phyloP scores from a whole-genome alignment of 2,797 vertebrate species.

The Etheostoma perlongum region DNA sequence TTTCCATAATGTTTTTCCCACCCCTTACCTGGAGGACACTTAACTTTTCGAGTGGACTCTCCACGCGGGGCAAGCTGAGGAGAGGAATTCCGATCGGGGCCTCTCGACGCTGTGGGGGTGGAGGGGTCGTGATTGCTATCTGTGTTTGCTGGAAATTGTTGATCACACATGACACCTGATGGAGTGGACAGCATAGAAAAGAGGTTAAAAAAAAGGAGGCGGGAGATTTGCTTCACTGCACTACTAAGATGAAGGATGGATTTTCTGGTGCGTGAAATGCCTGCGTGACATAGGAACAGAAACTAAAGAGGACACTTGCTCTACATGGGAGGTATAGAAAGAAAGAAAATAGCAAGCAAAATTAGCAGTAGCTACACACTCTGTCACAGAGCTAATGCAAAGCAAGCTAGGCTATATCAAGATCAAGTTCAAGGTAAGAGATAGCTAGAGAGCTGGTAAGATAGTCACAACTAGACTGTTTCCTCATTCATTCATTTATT shows the following conservation, averaged over 20 bases:
- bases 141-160: constrained; percentile 90
- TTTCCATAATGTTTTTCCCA: constrained; percentile 38
- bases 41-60: constrained; percentile 95
- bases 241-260: no score
- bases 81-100: constrained; percentile 81
- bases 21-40: constrained; percentile 94
- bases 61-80: constrained; percentile 85
- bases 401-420: background rate
- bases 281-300: no score
- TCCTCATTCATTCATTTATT: background rate
- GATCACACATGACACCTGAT: constrained; percentile 92
- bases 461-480: background rate
- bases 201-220: background rate
- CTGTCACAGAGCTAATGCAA: background rate
- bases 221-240: no score
- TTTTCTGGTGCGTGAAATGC: no score
- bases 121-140: constrained; percentile 48
- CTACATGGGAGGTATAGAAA: no score
- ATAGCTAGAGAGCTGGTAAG: no score
- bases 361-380: background rate
- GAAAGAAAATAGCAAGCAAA: background rate
- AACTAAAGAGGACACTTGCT: no score
- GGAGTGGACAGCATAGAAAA: constrained; percentile 34
- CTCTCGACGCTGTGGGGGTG: constrained; percentile 78
- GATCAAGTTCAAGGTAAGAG: background rate